phyloP scores from a whole-genome alignment of 2,888 invertebrate species.

The Meganola albula region DNA sequence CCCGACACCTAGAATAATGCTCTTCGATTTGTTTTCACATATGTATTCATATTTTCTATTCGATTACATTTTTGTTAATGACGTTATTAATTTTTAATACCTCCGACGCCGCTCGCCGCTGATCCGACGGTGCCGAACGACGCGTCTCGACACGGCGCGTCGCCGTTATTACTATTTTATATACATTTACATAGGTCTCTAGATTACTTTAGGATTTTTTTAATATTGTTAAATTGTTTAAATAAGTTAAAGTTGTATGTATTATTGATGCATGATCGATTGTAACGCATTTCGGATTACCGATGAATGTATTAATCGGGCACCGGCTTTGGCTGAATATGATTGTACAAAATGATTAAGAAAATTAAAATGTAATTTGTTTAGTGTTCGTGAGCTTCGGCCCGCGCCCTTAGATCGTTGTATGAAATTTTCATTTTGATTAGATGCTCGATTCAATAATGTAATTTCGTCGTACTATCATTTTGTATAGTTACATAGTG shows the following conservation, averaged over 20 bases:
- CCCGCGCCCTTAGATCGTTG: constrained; percentile 57
- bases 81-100: constrained; percentile 71
- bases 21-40: constrained; percentile 66
- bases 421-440: constrained; percentile 64
- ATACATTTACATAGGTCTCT: constrained; percentile 65
- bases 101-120: constrained; percentile 52
- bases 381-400: constrained; percentile 45
- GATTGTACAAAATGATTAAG: constrained; percentile 70
- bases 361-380: constrained; percentile 60
- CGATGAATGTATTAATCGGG: constrained; percentile 63
- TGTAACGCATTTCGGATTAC: constrained; percentile 65
- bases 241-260: constrained; percentile 75
- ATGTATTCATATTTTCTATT: constrained; percentile 74
- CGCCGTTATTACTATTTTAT: constrained; percentile 54
- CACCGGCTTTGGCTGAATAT: constrained; percentile 70
- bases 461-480: constrained; percentile 74
- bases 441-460: constrained; percentile 72
- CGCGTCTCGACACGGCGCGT: constrained; percentile 28
- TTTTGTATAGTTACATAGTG: constrained; percentile 78
- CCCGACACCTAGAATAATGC: constrained; percentile 54
- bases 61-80: constrained; percentile 73
- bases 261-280: constrained; percentile 66
- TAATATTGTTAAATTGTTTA: constrained; percentile 75
- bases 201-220: constrained; percentile 71
- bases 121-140: constrained; percentile 26